Evolutionary conservation across 2,113 vertebrate genomes (phyloP).

Genomic region (Thomomys bottae): DNA sequence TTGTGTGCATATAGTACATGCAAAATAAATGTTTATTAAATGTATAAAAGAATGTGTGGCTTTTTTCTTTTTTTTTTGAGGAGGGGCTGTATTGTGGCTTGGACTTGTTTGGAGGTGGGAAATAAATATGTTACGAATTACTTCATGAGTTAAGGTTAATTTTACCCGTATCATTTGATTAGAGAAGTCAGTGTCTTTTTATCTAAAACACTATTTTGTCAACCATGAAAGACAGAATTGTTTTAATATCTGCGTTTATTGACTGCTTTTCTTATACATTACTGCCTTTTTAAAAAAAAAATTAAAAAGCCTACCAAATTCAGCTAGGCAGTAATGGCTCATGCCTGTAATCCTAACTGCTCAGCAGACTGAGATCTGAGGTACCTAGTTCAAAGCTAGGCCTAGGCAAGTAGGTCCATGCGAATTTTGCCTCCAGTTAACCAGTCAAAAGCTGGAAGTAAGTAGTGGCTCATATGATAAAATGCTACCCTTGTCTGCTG

Average conservation of each 20-base stretch:
- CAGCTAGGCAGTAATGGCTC: too few relatives aligned
- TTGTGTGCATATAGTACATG: background rate
- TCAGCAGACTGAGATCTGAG: too few relatives aligned
- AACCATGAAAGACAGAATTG: background rate
- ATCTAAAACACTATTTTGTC: background rate
- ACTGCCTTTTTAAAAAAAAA: background rate
- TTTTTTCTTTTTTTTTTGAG: background rate
- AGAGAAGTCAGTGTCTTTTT: background rate
- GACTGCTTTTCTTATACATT: background rate
- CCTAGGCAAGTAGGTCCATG: too few relatives aligned
- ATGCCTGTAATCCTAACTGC: too few relatives aligned
- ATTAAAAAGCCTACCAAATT: too few relatives aligned
- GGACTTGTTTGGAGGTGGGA: background rate
- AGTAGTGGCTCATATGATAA: too few relatives aligned
- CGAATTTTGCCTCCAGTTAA: too few relatives aligned
- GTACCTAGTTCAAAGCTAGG: too few relatives aligned
- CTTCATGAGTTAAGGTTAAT: slow-evolving; percentile 3
- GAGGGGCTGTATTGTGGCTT: background rate
- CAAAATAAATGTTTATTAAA: background rate
- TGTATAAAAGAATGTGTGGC: background rate
- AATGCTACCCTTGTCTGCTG: too few relatives aligned
- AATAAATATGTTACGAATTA: background rate
- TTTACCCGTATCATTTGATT: slow-evolving; percentile 17
- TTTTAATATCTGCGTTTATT: background rate
- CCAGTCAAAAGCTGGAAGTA: too few relatives aligned